These are phyloP conservation scores for Gavia stellata DNA, from an alignment of 2,113 vertebrate genomes.

Conservation along the genomic window DNA sequence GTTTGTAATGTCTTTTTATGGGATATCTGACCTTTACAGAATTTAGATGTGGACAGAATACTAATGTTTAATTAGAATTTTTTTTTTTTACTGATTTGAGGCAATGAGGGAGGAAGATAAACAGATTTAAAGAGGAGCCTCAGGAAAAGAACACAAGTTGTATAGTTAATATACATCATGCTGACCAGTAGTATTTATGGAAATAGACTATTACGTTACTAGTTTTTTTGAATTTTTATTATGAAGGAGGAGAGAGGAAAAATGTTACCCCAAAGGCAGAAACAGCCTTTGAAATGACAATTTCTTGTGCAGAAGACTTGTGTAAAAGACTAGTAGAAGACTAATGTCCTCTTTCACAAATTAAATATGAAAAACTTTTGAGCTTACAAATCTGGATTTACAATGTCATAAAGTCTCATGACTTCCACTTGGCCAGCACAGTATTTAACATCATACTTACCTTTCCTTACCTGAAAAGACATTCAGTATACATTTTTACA, in stretches of 20 bases:
- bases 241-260: background rate
- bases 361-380: background rate
- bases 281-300: background rate
- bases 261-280: background rate
- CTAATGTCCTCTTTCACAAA: background rate
- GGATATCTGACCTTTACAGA: conserved; percentile 57
- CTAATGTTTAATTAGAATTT: background rate
- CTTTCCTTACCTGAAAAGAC: background rate
- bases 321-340: background rate
- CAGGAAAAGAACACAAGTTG: background rate
- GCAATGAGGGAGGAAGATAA: background rate
- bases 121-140: background rate
- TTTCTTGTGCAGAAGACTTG: background rate
- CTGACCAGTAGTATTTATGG: background rate
- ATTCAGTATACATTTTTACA: background rate
- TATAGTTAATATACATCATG: background rate
- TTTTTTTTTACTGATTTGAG: background rate
- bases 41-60: conserved; percentile 52
- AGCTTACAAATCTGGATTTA: background rate
- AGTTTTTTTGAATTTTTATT: background rate
- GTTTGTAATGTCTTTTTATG: conserved; percentile 54
- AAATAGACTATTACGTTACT: background rate
- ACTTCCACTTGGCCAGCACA: background rate
- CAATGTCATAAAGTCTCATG: background rate
- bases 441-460: background rate